A percentile compares a stretch with the other conserved stretches of the same genome.
phyloP scores from a whole-genome alignment of 1,140 invertebrate genomes.

The Drosophila eugracilis region DNA sequence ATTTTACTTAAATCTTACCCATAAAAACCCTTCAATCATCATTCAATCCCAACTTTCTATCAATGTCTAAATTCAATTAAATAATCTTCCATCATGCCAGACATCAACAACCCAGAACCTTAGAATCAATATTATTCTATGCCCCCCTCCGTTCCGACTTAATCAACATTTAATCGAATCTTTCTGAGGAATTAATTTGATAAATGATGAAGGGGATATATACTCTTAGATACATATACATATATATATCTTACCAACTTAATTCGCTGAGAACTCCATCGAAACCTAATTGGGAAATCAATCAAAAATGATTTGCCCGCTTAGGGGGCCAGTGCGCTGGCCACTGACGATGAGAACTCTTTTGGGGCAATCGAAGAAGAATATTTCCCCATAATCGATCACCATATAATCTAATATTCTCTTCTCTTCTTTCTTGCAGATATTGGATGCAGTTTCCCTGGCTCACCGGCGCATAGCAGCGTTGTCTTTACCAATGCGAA shows the following conservation, averaged over 20 bases:
- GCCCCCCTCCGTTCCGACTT: background rate
- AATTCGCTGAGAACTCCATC: conserved; percentile 1
- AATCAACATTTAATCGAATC: conserved; percentile 1
- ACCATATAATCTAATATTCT: conserved; percentile 11
- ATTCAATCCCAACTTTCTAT: background rate
- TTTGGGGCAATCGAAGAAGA: conserved; percentile 1
- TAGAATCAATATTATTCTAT: conserved; percentile 1
- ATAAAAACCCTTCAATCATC: background rate
- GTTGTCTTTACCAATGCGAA: conserved; percentile 91
- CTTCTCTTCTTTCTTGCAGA: conserved; percentile 43
- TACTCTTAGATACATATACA: no score
- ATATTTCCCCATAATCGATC: conserved; percentile 27
- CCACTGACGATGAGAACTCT: conserved; percentile 2
- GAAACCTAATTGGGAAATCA: conserved; percentile 40
- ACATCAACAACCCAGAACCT: background rate
- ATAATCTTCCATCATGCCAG: background rate
- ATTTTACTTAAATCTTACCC: background rate
- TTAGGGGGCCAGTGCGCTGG: background rate
- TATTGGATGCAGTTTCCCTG: conserved; percentile 92
- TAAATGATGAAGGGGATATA: conserved; percentile 6
- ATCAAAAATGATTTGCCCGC: conserved; percentile 28
- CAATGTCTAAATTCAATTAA: background rate
- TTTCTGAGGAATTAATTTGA: background rate
- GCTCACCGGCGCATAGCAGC: conserved; percentile 94
- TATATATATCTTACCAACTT: background rate